Conservation (phyloP, 2,888 invertebrate species). For the Caenorhabditis sp. region DNA sequence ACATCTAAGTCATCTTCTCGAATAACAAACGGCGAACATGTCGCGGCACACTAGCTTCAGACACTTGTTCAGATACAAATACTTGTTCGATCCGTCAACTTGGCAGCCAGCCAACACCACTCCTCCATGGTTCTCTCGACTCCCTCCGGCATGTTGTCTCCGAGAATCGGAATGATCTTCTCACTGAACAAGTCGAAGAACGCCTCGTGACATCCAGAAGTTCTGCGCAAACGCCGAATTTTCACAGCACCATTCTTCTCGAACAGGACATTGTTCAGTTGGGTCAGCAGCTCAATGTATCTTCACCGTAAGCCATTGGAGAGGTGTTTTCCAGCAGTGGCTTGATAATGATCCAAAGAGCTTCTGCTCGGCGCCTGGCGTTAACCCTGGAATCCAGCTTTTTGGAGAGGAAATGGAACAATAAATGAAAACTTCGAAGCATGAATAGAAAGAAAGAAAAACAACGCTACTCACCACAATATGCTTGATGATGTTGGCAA, state of each 20-base stretch:
- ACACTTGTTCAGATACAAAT: conserved; percentile 58
- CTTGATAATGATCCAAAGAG: conserved; percentile 52
- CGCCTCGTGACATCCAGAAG: conserved; percentile 75
- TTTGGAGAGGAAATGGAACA: conserved; percentile 17
- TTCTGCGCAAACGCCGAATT: conserved; percentile 56
- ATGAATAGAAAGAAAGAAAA: no score
- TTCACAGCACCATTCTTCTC: conserved; percentile 60
- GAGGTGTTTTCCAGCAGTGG: conserved; percentile 24
- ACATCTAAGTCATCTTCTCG: conserved; percentile 56
- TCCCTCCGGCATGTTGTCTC: conserved; percentile 53
- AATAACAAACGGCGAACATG: conserved; percentile 63
- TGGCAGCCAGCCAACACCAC: conserved; percentile 68
- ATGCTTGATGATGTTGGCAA: no score
- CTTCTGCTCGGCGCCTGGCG: conserved; percentile 43
- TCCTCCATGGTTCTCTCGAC: conserved; percentile 58
- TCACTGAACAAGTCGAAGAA: conserved; percentile 74
- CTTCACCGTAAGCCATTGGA: conserved; percentile 60
- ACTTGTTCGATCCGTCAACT: conserved; percentile 49
- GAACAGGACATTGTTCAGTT: conserved; percentile 67
- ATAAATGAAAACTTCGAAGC: no score
- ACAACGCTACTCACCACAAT: no score
- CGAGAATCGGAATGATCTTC: conserved; percentile 67
- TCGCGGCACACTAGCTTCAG: conserved; percentile 57
- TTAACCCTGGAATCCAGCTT: conserved; percentile 44
- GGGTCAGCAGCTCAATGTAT: conserved; percentile 59